Conservation (phyloP, 2,888 invertebrate species). For the Caenorhabditis macrosperma region DNA sequence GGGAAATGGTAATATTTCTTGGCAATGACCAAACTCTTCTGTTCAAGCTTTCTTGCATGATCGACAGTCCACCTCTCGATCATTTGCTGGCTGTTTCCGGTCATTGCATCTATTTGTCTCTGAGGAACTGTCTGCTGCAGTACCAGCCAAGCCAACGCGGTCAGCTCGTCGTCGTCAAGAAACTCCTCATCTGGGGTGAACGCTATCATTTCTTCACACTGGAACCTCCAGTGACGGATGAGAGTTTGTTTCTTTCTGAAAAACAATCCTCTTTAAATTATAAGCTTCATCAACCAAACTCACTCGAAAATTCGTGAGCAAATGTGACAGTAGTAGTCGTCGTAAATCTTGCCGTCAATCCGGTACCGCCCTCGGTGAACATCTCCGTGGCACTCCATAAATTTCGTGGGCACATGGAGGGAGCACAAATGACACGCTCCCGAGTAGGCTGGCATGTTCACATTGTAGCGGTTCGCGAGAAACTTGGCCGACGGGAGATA, state of each 20-base stretch:
- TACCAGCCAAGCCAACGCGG: constrained; percentile 22
- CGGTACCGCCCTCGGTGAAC: constrained; percentile 41
- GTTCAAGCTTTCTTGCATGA: constrained; percentile 1
- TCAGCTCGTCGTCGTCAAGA: constrained; percentile 23
- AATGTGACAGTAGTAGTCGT: constrained; percentile 34
- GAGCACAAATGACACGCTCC: constrained; percentile 28
- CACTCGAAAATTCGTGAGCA: constrained; percentile 8
- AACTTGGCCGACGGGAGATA: constrained; percentile 18
- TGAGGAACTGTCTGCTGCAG: constrained; percentile 22
- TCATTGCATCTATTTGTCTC: constrained; percentile 1
- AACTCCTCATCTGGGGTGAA: constrained; percentile 9
- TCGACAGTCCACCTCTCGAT: neutral
- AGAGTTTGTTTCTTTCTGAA: constrained; percentile 1
- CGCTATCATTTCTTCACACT: constrained; percentile 9
- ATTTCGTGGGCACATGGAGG: constrained; percentile 16
- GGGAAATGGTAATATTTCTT: constrained; percentile 30
- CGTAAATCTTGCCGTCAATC: constrained; percentile 30
- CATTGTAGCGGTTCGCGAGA: neutral
- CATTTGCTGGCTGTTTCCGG: neutral
- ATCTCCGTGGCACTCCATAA: constrained; percentile 40
- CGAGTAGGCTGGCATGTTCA: neutral
- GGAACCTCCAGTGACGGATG: constrained; percentile 12
- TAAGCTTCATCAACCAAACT: neutral
- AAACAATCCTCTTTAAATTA: neutral
- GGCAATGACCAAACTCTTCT: neutral